A percentile compares a stretch with the other conserved stretches of the same genome.
Conservation (phyloP, 2,113 vertebrate species). For the Chaetodon auriga region DNA sequence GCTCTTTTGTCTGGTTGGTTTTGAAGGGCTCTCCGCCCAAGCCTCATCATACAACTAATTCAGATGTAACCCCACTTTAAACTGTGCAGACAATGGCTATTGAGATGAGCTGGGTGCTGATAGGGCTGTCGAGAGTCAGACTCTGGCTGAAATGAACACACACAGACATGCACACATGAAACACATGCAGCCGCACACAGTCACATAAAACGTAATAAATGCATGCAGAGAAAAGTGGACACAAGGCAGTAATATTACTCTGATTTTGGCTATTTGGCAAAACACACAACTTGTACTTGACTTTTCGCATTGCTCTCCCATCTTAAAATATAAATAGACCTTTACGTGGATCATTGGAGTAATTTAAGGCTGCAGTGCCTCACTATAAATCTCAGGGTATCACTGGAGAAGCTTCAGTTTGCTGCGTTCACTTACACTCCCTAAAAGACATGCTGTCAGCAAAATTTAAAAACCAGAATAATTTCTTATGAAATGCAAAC, state of each 20-base stretch:
- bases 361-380: conserved; percentile 9
- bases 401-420: conserved; percentile 21
- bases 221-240: conserved; percentile 12
- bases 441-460: background rate
- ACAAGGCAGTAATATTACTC: background rate
- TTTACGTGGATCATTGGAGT: conserved; percentile 26
- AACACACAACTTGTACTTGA: background rate
- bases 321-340: conserved; percentile 29
- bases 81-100: conserved; percentile 86
- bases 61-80: conserved; percentile 76
- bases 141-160: conserved; percentile 51
- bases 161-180: conserved; percentile 8
- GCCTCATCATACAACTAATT: conserved; percentile 78
- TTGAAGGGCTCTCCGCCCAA: conserved; percentile 74
- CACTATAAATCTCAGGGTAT: conserved; percentile 7
- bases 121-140: conserved; percentile 59
- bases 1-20: conserved; percentile 67
- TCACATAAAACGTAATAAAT: conserved; percentile 11
- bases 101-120: conserved; percentile 80
- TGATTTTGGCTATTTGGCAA: conserved; percentile 9
- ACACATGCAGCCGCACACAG: conserved; percentile 19
- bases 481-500: background rate
- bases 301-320: conserved; percentile 9
- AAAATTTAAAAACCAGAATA: too few species aligned
- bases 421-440: background rate